phyloP scores from a whole-genome alignment of 2,797 vertebrate species.

The Labroides dimidiatus region DNA sequence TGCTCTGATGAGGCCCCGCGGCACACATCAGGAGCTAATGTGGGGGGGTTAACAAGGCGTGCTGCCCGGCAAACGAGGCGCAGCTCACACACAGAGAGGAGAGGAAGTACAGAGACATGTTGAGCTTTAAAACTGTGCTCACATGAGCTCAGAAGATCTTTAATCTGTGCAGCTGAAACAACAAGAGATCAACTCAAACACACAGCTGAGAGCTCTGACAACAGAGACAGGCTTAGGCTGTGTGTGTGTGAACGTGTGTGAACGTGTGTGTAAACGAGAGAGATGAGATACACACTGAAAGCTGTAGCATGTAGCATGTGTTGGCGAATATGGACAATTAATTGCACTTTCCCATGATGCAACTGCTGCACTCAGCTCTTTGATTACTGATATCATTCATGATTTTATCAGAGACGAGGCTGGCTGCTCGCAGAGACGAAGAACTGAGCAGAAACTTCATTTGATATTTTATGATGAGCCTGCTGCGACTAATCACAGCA shows the following conservation, averaged over 20 bases:
- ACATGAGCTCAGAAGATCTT: constrained; percentile 15
- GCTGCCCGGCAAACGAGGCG: neutral
- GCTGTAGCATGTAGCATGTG: neutral
- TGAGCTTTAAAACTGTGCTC: neutral
- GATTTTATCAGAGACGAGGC: neutral
- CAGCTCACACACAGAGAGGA: neutral
- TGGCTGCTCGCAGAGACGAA: too few relatives aligned
- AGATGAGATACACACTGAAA: neutral
- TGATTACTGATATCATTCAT: neutral
- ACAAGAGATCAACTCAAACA: constrained; percentile 8
- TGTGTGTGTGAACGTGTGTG: constrained; percentile 5
- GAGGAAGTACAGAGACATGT: neutral
- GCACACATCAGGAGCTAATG: constrained; percentile 43
- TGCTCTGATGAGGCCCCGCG: constrained; percentile 31
- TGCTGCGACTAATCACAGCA: too few relatives aligned
- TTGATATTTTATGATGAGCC: too few relatives aligned
- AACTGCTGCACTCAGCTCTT: constrained; percentile 2
- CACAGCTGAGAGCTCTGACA: neutral
- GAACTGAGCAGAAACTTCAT: neutral
- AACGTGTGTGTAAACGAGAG: neutral
- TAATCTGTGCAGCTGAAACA: constrained; percentile 16
- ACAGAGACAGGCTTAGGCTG: neutral
- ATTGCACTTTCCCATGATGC: too few relatives aligned
- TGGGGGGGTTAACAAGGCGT: constrained; percentile 27
- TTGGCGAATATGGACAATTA: too few relatives aligned